phyloP scores from a whole-genome alignment of 2,113 vertebrate genomes.

The Sinocyclocheilus anshuiensis region DNA sequence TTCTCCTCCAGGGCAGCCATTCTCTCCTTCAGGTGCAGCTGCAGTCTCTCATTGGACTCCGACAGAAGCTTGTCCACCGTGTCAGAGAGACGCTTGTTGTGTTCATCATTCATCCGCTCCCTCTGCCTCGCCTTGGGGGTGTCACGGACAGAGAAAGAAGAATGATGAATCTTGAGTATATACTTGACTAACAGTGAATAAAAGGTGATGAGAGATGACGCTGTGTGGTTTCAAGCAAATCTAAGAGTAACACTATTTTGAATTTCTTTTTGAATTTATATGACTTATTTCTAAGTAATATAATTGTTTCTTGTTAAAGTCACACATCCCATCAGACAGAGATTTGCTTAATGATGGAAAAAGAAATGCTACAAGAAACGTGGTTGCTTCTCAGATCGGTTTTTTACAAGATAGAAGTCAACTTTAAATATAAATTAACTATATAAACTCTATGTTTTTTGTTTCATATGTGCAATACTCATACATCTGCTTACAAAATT shows the following conservation, averaged over 20 bases:
- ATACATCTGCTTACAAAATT: too few species aligned
- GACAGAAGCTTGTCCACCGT: too few species aligned
- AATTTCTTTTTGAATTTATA: background rate
- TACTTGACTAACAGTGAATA: constrained; percentile 21
- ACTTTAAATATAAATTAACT: too few species aligned
- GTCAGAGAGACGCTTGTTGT: too few species aligned
- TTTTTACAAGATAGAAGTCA: too few species aligned
- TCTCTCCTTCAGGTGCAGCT: constrained; percentile 91
- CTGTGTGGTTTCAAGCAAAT: background rate
- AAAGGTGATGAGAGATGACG: background rate
- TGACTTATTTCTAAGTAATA: background rate
- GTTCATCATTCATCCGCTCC: constrained; percentile 77
- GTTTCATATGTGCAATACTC: too few species aligned
- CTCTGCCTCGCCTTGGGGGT: constrained; percentile 83
- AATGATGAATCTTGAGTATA: background rate
- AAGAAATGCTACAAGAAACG: too few species aligned
- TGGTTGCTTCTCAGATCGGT: too few species aligned
- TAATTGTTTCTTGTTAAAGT: too few species aligned
- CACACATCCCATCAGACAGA: too few species aligned
- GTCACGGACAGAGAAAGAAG: constrained; percentile 1
- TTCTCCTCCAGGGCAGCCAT: constrained; percentile 93
- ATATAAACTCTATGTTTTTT: too few species aligned
- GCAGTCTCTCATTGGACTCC: constrained; percentile 69
- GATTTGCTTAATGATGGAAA: too few species aligned
- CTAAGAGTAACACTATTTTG: background rate